Conservation (phyloP, 2,888 invertebrate genomes). For the Conistra vaccinii region DNA sequence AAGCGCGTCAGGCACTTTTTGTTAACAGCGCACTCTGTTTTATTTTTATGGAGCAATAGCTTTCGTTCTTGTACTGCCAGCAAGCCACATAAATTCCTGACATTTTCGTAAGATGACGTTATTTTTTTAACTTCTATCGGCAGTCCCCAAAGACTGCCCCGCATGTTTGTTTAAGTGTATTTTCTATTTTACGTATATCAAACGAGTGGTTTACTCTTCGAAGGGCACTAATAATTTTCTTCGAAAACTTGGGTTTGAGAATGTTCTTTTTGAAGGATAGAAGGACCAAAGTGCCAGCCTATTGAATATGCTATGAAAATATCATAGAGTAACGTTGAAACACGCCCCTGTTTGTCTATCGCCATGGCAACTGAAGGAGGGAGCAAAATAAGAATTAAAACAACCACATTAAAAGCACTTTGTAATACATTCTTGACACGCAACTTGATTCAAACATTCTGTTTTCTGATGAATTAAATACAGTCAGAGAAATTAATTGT, state of each 20-base stretch:
- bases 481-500: not conserved
- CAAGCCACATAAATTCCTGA: no score
- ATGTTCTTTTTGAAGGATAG: not conserved
- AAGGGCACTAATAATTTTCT: no score
- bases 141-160: no score
- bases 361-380: constrained; percentile 31
- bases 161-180: no score
- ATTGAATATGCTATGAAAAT: not conserved
- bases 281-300: not conserved
- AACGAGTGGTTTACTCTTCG: no score
- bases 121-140: no score
- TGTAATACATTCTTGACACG: constrained; percentile 34
- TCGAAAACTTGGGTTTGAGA: not conserved
- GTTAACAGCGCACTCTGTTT: no score
- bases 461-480: constrained; percentile 7
- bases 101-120: no score
- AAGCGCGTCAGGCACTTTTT: no score
- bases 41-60: no score
- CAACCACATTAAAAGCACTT: constrained; percentile 36
- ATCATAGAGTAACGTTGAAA: constrained; percentile 13
- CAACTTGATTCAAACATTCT: constrained; percentile 20
- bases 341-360: constrained; percentile 41
- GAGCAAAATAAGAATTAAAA: constrained; percentile 36
- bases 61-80: no score
- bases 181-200: no score